These are phyloP conservation scores for Mormyrops attenuatus DNA, from an alignment of 2,797 vertebrate genomes.

Conservation along the genomic window DNA sequence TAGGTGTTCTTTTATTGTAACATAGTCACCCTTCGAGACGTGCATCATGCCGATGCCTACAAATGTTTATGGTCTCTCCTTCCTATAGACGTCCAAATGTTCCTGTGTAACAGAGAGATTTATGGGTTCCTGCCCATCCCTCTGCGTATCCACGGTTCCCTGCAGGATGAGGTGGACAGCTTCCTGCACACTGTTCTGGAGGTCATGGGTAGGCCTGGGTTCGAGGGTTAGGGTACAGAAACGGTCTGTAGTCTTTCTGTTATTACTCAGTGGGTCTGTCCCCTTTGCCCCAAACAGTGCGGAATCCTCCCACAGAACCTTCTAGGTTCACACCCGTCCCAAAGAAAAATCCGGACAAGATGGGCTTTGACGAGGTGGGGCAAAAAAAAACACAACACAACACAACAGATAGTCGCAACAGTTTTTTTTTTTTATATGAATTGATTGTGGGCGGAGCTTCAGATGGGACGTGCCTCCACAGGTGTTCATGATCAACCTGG, in stretches of 20 bases:
- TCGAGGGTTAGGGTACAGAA: background rate
- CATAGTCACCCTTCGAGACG: background rate
- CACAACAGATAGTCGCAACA: background rate
- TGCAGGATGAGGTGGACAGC: constrained; percentile 79
- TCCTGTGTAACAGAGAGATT: constrained; percentile 75
- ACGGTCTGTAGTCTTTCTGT: background rate
- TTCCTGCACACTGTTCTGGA: constrained; percentile 79
- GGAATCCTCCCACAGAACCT: constrained; percentile 74
- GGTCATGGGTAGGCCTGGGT: constrained; percentile 70
- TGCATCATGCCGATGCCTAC: background rate
- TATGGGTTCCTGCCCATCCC: constrained; percentile 82
- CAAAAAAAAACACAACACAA: background rate
- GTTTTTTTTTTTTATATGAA: background rate
- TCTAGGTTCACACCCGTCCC: constrained; percentile 73
- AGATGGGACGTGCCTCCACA: constrained; percentile 37
- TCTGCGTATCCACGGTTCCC: constrained; percentile 69
- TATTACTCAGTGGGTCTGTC: background rate
- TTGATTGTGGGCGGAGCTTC: background rate
- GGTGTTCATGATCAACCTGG: constrained; percentile 88
- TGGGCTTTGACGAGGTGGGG: constrained; percentile 96
- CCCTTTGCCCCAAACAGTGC: constrained; percentile 62
- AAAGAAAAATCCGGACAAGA: constrained; percentile 78
- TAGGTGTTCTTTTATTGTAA: background rate
- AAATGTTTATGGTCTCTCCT: background rate
- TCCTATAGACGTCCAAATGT: constrained; percentile 82